A percentile compares a stretch with the other conserved stretches of the same genome.
phyloP scores from a whole-genome alignment of 2,888 invertebrate genomes.

The Temnothorax rugatulus region DNA sequence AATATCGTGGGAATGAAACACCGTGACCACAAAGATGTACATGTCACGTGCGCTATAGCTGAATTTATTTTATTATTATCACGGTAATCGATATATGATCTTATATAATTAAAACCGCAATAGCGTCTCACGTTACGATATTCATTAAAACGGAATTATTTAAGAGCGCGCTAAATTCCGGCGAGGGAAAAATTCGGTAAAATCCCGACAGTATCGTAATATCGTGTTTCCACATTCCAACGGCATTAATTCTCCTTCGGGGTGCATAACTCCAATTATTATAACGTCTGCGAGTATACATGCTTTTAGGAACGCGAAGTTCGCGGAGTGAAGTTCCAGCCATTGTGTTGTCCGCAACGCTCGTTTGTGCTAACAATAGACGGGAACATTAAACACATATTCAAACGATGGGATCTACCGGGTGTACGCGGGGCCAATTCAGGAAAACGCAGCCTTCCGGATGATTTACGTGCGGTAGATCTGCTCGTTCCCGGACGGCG shows the following conservation, averaged over 20 bases:
- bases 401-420: constrained; percentile 56
- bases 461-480: constrained; percentile 54
- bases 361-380: constrained; percentile 62
- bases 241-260: constrained; percentile 36
- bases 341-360: constrained; percentile 56
- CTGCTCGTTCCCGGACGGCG: constrained; percentile 49
- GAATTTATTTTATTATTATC: not conserved
- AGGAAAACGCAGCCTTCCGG: constrained; percentile 54
- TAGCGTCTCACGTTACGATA: not conserved
- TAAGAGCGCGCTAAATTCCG: not conserved
- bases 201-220: constrained; percentile 16
- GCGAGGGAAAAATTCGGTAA: constrained; percentile 6
- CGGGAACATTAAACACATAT: constrained; percentile 57
- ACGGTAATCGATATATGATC: not conserved
- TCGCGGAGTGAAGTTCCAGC: constrained; percentile 55
- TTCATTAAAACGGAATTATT: constrained; percentile 6
- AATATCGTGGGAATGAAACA: not conserved
- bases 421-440: constrained; percentile 54
- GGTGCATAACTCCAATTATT: constrained; percentile 50
- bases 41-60: not conserved
- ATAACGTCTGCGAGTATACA: constrained; percentile 45
- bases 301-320: constrained; percentile 51
- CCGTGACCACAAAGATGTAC: not conserved
- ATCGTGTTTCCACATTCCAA: constrained; percentile 6
- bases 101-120: not conserved